Evolutionary conservation across 2,888 invertebrate genomes (phyloP).

Genomic region (Drosophila cognata): DNA sequence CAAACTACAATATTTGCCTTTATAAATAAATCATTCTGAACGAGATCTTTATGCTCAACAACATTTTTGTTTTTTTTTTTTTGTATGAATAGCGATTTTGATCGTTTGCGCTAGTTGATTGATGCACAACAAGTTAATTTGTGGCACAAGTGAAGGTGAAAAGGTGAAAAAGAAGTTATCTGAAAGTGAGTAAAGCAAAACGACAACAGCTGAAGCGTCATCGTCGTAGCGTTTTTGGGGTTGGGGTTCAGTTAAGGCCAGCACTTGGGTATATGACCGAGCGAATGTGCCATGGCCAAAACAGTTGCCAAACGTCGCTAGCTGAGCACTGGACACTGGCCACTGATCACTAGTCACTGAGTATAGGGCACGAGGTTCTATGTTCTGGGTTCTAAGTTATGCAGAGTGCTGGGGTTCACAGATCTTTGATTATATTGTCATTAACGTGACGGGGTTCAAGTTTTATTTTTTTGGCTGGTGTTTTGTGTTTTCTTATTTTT

Average conservation of each 20-base stretch:
- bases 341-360: neutral
- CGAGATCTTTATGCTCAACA: neutral
- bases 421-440: slow-evolving; percentile 67
- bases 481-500: neutral
- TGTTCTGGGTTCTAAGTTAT: neutral
- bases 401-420: slow-evolving; percentile 21
- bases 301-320: slow-evolving; percentile 70
- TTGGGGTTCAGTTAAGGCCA: slow-evolving; percentile 2
- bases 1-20: neutral
- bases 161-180: slow-evolving; percentile 20
- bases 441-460: slow-evolving; percentile 58
- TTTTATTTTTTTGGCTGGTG: slow-evolving; percentile 8
- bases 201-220: neutral
- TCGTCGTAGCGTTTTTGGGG: neutral
- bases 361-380: neutral
- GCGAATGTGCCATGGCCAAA: slow-evolving; percentile 38
- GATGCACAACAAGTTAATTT: slow-evolving; percentile 7
- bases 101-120: neutral
- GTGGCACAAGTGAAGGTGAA: slow-evolving; percentile 10
- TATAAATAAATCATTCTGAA: neutral
- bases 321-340: slow-evolving; percentile 30
- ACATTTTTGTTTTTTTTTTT: no score
- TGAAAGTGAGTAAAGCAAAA: slow-evolving; percentile 12
- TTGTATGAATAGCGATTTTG: neutral
- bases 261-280: slow-evolving; percentile 62